phyloP scores from a whole-genome alignment of 2,113 vertebrate species.

The Turnix velox region DNA sequence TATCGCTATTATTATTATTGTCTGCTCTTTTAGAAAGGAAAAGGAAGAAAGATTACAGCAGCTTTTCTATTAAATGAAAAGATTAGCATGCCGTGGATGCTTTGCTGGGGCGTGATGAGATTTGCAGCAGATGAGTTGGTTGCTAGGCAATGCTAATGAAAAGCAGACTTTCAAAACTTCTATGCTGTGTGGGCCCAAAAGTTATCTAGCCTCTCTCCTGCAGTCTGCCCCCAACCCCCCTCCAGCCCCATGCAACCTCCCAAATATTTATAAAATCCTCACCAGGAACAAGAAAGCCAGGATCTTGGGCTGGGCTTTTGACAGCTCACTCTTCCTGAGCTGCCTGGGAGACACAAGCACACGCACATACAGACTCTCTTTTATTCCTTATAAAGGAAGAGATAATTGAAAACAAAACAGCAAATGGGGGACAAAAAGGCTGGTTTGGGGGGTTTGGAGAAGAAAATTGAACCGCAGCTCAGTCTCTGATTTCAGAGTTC shows the following conservation, averaged over 20 bases:
- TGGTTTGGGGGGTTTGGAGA: background rate
- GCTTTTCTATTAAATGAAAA: slow-evolving; percentile 65
- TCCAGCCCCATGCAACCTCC: background rate
- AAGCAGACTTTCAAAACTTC: slow-evolving; percentile 71
- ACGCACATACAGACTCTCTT: background rate
- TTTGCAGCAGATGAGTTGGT: slow-evolving; percentile 73
- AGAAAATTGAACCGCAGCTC: background rate
- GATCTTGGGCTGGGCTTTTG: slow-evolving; percentile 20
- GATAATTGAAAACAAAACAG: background rate
- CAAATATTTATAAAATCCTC: slow-evolving; percentile 69
- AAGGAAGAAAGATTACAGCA: slow-evolving; percentile 66
- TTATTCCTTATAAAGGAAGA: slow-evolving; percentile 10
- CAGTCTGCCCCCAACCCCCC: background rate
- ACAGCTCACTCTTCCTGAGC: slow-evolving; percentile 14
- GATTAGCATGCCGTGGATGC: slow-evolving; percentile 57
- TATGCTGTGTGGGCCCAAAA: slow-evolving; percentile 32
- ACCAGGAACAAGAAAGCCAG: slow-evolving; percentile 63
- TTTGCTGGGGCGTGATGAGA: slow-evolving; percentile 71
- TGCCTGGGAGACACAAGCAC: background rate
- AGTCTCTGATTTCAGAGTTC: background rate
- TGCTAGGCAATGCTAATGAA: slow-evolving; percentile 74
- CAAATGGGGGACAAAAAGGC: background rate
- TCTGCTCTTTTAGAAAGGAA: slow-evolving; percentile 45
- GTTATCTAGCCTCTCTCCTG: slow-evolving; percentile 48
- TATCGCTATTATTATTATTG: slow-evolving; percentile 40